Conservation (phyloP, 2,113 vertebrate genomes). For the Cygnus atratus region DNA sequence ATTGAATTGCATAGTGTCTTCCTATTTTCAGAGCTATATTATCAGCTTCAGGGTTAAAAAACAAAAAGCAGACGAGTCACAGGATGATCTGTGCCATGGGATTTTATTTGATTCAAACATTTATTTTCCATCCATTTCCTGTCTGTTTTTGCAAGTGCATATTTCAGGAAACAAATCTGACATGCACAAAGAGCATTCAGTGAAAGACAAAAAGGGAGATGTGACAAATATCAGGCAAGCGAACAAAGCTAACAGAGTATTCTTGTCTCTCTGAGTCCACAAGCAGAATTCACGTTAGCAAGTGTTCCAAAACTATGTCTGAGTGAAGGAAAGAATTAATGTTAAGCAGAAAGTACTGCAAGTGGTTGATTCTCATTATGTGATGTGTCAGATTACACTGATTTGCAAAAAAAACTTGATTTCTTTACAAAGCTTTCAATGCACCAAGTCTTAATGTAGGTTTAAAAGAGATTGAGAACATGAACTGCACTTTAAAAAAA, state of each 20-base stretch:
- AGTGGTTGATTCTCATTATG: conserved; percentile 46
- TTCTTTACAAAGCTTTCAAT: conserved; percentile 35
- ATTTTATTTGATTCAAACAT: conserved; percentile 29
- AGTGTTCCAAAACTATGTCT: not conserved
- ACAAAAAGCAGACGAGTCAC: conserved; percentile 13
- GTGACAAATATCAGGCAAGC: not conserved
- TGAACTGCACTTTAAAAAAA: not conserved
- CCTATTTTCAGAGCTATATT: not conserved
- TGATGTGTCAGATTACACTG: conserved; percentile 43
- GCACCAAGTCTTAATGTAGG: conserved; percentile 18
- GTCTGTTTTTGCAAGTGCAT: not conserved
- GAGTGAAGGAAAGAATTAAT: conserved; percentile 46
- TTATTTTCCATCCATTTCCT: conserved; percentile 10
- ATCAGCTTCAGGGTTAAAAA: not conserved
- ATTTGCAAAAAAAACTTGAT: conserved; percentile 42
- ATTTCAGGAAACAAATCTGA: conserved; percentile 25
- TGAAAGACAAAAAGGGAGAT: not conserved
- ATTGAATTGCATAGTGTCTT: not conserved
- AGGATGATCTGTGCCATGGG: not conserved
- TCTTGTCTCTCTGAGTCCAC: conserved; percentile 5
- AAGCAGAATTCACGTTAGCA: not conserved
- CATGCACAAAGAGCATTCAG: conserved; percentile 1
- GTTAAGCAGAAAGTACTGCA: conserved; percentile 67
- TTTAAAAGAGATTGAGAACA: not conserved
- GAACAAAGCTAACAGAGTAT: not conserved